Conservation (phyloP, 2,113 vertebrate genomes). For the Pogona vitticeps region DNA sequence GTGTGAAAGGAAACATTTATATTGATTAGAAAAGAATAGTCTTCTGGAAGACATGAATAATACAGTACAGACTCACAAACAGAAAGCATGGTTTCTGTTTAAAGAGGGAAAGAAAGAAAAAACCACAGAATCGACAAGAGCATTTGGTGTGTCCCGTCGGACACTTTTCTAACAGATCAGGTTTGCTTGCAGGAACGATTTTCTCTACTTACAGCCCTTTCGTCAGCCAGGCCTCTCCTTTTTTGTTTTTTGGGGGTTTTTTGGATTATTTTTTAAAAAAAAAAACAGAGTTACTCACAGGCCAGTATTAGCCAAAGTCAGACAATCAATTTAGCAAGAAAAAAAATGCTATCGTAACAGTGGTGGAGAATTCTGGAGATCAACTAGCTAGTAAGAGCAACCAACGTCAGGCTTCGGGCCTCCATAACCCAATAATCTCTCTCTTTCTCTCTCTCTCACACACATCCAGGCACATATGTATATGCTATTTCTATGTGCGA, state of each 20-base stretch:
- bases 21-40: conserved; percentile 37
- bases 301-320: rapidly evolving
- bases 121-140: neutral
- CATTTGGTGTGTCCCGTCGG: neutral
- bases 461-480: neutral
- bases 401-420: neutral
- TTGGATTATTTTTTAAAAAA: conserved; percentile 26
- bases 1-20: conserved; percentile 30
- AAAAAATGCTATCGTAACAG: neutral
- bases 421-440: too few species aligned
- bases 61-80: conserved; percentile 33
- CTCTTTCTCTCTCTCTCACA: neutral
- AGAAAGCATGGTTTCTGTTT: neutral
- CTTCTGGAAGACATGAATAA: conserved; percentile 25
- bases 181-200: neutral
- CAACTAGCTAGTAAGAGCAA: neutral
- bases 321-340: rapidly evolving
- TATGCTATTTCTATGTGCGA: neutral
- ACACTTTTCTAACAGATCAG: neutral
- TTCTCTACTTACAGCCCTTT: too few species aligned
- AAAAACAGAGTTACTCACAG: neutral
- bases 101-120: neutral
- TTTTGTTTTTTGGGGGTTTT: neutral
- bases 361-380: neutral
- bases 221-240: too few species aligned